Evolutionary conservation across 2,888 invertebrate species (phyloP).

Genomic region (Galeruca laticollis): DNA sequence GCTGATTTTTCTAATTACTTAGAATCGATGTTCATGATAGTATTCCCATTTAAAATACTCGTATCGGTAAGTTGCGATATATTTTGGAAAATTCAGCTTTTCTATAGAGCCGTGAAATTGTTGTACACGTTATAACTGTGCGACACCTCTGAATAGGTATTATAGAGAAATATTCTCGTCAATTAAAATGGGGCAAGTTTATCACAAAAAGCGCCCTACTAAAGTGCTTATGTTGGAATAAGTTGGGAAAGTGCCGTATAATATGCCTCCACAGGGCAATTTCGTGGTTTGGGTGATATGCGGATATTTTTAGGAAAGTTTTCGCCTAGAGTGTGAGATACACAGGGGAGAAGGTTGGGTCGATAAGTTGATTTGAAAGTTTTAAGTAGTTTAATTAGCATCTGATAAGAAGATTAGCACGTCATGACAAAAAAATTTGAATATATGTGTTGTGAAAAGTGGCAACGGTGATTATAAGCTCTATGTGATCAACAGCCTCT

Average conservation of each 20-base stretch:
- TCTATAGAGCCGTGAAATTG: too few relatives aligned
- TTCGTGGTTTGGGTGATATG: conserved; percentile 17
- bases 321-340: conserved; percentile 6
- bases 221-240: conserved; percentile 38
- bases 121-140: neutral
- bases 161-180: conserved; percentile 46
- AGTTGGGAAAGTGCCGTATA: conserved; percentile 47
- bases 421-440: neutral
- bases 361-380: conserved; percentile 4
- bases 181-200: conserved; percentile 48
- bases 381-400: conserved; percentile 14
- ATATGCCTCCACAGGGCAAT: conserved; percentile 51
- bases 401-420: neutral
- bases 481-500: too few relatives aligned
- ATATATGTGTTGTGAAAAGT: neutral
- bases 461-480: too few relatives aligned
- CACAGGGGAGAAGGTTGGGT: conserved; percentile 12
- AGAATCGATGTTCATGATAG: too few relatives aligned
- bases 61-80: too few relatives aligned
- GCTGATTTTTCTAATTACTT: too few relatives aligned
- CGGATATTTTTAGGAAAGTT: conserved; percentile 8
- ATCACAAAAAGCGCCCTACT: conserved; percentile 45
- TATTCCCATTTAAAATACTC: too few relatives aligned
- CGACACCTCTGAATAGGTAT: neutral
- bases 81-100: too few relatives aligned